phyloP scores from a whole-genome alignment of 2,113 vertebrate species.

The Noturus placidus region DNA sequence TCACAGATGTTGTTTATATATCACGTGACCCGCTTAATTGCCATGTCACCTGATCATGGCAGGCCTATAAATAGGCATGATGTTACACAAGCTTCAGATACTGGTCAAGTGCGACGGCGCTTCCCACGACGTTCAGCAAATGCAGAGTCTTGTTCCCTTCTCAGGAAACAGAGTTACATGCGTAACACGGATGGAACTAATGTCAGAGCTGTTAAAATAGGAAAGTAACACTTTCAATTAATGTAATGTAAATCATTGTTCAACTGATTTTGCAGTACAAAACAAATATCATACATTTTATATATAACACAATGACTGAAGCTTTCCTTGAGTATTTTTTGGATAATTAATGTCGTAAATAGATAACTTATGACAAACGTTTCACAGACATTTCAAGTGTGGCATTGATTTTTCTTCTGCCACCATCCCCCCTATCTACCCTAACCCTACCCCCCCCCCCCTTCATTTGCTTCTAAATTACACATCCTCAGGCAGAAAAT shows the following conservation, averaged over 20 bases:
- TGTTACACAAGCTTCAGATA: too few species aligned
- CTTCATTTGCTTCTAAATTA: slow-evolving; percentile 24
- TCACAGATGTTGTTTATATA: too few species aligned
- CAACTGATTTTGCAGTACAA: neutral
- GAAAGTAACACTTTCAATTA: neutral
- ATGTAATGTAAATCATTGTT: neutral
- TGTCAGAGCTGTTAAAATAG: too few species aligned
- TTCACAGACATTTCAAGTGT: slow-evolving; percentile 26
- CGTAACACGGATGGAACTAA: neutral
- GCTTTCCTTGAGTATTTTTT: neutral
- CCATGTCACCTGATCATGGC: too few species aligned
- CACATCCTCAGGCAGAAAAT: slow-evolving; percentile 47
- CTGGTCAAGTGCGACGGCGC: too few species aligned
- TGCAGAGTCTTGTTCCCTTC: too few species aligned
- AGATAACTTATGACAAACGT: neutral
- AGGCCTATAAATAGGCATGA: too few species aligned
- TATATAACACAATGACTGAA: neutral
- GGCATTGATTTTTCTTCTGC: slow-evolving; percentile 51
- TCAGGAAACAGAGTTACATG: too few species aligned
- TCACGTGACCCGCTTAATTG: too few species aligned
- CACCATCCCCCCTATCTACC: too few species aligned
- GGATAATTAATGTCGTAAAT: neutral
- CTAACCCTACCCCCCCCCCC: accelerated
- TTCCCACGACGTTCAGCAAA: too few species aligned
- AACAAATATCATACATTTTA: neutral